A percentile compares a stretch with the other conserved stretches of the same genome.
phyloP scores from a whole-genome alignment of 2,888 invertebrate species.

The Strigamia transsilvanica region DNA sequence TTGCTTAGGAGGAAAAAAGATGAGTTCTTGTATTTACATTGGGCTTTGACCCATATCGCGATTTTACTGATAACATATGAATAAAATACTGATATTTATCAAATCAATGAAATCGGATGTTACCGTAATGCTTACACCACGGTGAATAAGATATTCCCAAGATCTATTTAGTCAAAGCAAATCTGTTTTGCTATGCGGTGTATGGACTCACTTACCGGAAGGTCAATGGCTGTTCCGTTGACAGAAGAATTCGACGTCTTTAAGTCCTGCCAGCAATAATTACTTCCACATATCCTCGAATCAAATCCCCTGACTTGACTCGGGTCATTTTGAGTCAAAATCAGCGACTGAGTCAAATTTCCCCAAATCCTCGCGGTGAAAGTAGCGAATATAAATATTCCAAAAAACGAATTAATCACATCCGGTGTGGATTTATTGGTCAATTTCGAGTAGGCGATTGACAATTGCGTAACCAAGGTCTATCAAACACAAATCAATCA shows the following conservation, averaged over 20 bases:
- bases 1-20: no score
- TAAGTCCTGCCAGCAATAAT: conserved; percentile 2
- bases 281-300: neutral
- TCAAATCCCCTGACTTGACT: neutral
- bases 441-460: neutral
- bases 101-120: no score
- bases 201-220: neutral
- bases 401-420: conserved; percentile 43
- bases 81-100: no score
- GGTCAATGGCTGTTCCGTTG: neutral
- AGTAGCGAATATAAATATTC: conserved; percentile 30
- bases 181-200: no score
- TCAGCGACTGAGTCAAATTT: conserved; percentile 26
- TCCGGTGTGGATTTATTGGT: neutral
- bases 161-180: no score
- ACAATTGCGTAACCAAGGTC: conserved; percentile 36
- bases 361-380: conserved; percentile 51
- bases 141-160: no score
- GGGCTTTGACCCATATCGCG: no score
- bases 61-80: no score
- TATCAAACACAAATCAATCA: neutral
- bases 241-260: neutral
- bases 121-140: no score
- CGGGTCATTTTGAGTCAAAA: neutral
- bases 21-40: no score